Base-by-base conservation (phyloP, 2,113 vertebrate genomes). In the Tamias sibiricus region DNA sequence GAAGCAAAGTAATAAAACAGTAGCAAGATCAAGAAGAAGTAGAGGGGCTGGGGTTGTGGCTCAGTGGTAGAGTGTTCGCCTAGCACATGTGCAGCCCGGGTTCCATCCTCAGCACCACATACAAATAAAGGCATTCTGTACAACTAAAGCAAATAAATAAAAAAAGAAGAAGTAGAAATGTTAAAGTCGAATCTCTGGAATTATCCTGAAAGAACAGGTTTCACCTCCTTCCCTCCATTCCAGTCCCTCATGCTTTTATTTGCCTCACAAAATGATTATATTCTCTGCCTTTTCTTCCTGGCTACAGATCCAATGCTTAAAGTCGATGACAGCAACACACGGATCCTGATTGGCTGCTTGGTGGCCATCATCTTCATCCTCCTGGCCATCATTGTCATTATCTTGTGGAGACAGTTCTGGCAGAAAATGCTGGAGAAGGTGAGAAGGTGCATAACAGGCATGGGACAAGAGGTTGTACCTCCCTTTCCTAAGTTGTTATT, bases 371-470 rank as follows among this genome's bases (percentile, higher is more conserved):
- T 99, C 94, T 99, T 99, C 97, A 99, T 99, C 96, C 98, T 99
- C 11, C 92, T 99, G 96, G 99, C 99, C 59, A 99, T 99, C 96
- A 99, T 99, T 11, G 99, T 99, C 98, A 99, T 99, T 97, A 99
- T 99, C 87, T 98, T 99, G 57, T 99, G 99, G 99, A 98, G 99
- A 68, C 99, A 99, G 96, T 99, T 99, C 98, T 99, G 99, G 99
- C 99, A 99, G 98, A 99, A 99, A 98, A 99, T 99, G 99, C 98
- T 99, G 81, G 99, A 99, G 96, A 99, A 99, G 99, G 99, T 99
- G 94, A 99, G 82, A 80, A 12, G 28, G 44, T 20, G 0, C 0
- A 0, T 0, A 32, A 0, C 0, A 2, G 28, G 30, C 4, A 24
- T 42, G 30, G 22, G 32, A 2, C 6, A 30, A n/a, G 44, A 74